These are phyloP conservation scores for Prorops nasuta DNA, from an alignment of 1,140 invertebrate genomes.

Conservation along the genomic window DNA sequence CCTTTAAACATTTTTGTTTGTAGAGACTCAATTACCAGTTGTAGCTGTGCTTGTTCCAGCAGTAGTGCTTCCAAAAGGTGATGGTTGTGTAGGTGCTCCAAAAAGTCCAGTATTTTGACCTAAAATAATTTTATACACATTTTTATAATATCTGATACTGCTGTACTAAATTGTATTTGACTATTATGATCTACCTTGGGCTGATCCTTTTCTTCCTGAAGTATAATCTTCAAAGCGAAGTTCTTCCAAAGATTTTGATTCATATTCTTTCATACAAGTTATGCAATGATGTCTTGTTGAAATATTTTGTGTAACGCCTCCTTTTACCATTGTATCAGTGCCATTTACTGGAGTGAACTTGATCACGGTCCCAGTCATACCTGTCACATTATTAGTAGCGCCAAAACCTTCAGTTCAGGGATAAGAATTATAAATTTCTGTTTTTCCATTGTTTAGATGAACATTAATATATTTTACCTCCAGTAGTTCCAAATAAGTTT, in stretches of 20 bases:
- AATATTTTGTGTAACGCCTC: conserved; percentile 77
- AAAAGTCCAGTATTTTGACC: conserved; percentile 59
- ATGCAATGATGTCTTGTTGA: conserved; percentile 93
- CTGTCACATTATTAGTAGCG: conserved; percentile 47
- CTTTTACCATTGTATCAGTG: conserved; percentile 88
- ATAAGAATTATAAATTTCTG: no score
- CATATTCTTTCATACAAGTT: conserved; percentile 97
- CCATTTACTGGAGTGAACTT: conserved; percentile 88
- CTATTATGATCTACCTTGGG: conserved; percentile 41
- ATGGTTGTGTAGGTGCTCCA: conserved; percentile 50
- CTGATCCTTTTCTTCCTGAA: conserved; percentile 79
- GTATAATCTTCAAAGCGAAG: conserved; percentile 90
- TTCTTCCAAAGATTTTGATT: conserved; percentile 91
- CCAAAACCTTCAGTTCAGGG: conserved; percentile 57
- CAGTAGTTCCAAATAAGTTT: conserved; percentile 62
- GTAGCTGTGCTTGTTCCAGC: conserved; percentile 49
- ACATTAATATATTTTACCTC: conserved; percentile 36
- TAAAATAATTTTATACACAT: conserved; percentile 9
- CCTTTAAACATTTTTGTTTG: no score
- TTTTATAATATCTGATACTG: neutral
- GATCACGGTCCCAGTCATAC: conserved; percentile 66
- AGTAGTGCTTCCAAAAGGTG: conserved; percentile 53
- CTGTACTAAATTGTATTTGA: neutral
- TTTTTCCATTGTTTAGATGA: no score
- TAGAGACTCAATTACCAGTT: conserved; percentile 33